Conservation (phyloP, 2,113 vertebrate species). For the human region GRCh38 chr6:120348001-120348500, state of each 20-base stretch:
- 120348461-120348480: not conserved
- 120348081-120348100: not conserved
- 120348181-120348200: not conserved
- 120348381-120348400: not conserved
- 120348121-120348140: not conserved
- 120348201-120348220: not conserved
- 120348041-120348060: too few species aligned
- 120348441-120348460: not conserved
- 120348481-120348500: not conserved
- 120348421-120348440: not conserved
- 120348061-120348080: not conserved
- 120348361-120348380: too few species aligned
- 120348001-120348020: not conserved
- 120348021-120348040: too few species aligned
- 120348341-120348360: not conserved
- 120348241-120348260: not conserved
- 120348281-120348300: not conserved
- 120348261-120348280: not conserved
- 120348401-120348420: not conserved
- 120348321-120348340: not conserved
- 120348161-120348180: not conserved
- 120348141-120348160: not conserved
- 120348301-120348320: not conserved
- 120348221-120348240: not conserved
- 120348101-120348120: not conserved